These are phyloP conservation scores for Asarcornis scutulata DNA, from an alignment of 2,113 vertebrate species.

Conservation along the genomic window DNA sequence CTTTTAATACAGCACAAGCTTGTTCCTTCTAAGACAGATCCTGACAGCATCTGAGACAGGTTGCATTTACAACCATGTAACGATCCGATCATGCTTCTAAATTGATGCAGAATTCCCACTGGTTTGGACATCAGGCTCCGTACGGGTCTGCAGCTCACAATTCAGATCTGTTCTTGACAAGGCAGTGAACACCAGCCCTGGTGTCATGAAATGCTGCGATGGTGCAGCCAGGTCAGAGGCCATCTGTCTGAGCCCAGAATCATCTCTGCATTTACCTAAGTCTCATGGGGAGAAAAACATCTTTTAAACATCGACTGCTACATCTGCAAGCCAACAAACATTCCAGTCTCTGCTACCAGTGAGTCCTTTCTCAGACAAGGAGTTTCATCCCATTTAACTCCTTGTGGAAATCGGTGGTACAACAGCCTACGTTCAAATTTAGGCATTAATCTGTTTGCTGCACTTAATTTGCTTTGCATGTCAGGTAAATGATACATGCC, in stretches of 20 bases:
- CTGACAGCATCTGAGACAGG: background rate
- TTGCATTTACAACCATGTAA: background rate
- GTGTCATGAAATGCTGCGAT: fast-evolving
- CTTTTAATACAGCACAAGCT: background rate
- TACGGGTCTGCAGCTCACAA: background rate
- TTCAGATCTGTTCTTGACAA: background rate
- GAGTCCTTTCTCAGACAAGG: background rate
- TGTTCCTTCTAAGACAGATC: background rate
- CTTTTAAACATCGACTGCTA: background rate
- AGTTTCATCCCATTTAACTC: background rate
- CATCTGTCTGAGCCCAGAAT: background rate
- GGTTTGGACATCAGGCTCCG: background rate
- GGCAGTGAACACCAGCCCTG: background rate
- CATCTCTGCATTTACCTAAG: background rate
- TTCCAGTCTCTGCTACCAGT: background rate
- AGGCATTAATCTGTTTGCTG: background rate
- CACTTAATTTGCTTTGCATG: background rate
- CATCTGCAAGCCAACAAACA: fast-evolving
- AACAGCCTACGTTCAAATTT: background rate
- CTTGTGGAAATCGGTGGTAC: background rate
- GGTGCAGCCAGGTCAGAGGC: background rate
- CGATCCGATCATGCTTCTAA: fast-evolving
- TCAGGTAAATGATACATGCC: background rate
- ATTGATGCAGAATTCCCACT: background rate
- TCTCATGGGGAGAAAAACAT: background rate